Evolutionary conservation across 2,888 invertebrate species (phyloP).

Genomic region (Acleris literana): DNA sequence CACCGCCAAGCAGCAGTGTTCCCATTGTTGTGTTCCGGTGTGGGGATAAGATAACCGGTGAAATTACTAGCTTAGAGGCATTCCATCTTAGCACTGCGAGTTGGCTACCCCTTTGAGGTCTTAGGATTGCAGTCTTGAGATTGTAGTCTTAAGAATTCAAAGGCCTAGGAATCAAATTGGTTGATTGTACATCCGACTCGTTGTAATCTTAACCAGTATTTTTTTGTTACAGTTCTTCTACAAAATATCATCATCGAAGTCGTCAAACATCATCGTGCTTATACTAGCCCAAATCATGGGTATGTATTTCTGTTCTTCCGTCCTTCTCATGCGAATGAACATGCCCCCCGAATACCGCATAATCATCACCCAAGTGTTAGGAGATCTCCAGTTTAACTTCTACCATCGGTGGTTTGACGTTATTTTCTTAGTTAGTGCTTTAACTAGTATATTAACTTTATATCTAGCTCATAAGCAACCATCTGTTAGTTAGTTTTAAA

Average conservation of each 20-base stretch:
- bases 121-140: too few relatives aligned
- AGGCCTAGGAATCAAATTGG: too few relatives aligned
- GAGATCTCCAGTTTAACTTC: slow-evolving; percentile 98
- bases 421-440: slow-evolving; percentile 97
- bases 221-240: slow-evolving; percentile 94
- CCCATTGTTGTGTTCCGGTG: too few relatives aligned
- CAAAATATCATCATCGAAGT: slow-evolving; percentile 99
- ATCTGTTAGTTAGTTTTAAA: slow-evolving; percentile 68
- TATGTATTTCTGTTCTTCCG: slow-evolving; percentile 99
- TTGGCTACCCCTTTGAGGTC: too few relatives aligned
- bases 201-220: not conserved
- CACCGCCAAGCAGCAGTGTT: too few relatives aligned
- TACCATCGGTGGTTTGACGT: slow-evolving; percentile 99
- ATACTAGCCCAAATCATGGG: slow-evolving; percentile 99
- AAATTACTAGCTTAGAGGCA: too few relatives aligned
- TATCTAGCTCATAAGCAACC: slow-evolving; percentile 97
- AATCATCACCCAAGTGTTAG: slow-evolving; percentile 93
- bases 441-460: slow-evolving; percentile 97
- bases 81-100: too few relatives aligned
- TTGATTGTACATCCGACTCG: too few relatives aligned
- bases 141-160: too few relatives aligned
- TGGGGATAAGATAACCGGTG: too few relatives aligned
- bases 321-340: slow-evolving; percentile 98
- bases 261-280: slow-evolving; percentile 98
- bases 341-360: slow-evolving; percentile 98